phyloP scores from a whole-genome alignment of 1,140 invertebrate genomes.

The Trialeurodes vaporariorum region DNA sequence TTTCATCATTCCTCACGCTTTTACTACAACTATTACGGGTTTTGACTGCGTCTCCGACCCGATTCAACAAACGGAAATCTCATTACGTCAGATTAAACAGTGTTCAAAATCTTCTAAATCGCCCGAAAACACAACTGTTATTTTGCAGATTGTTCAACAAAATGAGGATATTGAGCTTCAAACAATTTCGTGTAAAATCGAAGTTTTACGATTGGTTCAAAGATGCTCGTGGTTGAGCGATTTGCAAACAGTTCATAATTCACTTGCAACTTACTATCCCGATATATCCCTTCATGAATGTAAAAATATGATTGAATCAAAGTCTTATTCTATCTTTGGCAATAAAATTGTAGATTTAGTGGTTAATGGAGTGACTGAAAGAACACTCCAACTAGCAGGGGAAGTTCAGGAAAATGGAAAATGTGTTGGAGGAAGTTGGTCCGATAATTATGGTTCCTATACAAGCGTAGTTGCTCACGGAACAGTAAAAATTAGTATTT shows the following conservation, averaged over 20 bases:
- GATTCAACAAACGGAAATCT: neutral
- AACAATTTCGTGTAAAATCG: slow-evolving; percentile 9
- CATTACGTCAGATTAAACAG: neutral
- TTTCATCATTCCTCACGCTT: no score
- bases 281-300: neutral
- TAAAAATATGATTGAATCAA: neutral
- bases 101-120: neutral
- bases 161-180: neutral
- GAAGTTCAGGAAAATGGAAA: neutral
- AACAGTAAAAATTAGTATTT: neutral
- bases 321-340: neutral
- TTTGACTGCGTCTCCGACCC: neutral
- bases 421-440: neutral
- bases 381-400: neutral
- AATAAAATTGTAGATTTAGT: neutral
- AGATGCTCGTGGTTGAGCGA: neutral
- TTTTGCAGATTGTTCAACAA: neutral
- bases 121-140: neutral
- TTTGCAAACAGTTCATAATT: neutral
- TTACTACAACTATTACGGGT: neutral
- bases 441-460: no score
- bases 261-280: neutral
- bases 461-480: slow-evolving; percentile 2
- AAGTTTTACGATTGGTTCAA: neutral
- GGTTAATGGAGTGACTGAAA: neutral